phyloP scores from a whole-genome alignment of 2,888 invertebrate species.

The Sialis fuliginosa region DNA sequence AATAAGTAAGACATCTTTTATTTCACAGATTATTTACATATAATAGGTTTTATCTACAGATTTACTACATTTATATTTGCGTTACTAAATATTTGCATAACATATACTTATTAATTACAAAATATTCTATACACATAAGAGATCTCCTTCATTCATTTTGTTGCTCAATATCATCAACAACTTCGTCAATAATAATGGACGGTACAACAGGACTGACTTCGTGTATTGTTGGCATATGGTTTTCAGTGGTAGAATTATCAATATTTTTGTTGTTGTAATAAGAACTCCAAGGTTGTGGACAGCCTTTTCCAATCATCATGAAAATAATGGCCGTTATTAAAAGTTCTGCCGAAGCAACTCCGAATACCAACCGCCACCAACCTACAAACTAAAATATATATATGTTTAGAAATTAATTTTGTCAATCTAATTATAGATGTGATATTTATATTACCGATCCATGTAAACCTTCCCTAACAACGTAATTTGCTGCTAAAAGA shows the following conservation, averaged over 20 bases:
- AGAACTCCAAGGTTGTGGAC: slow-evolving; percentile 36
- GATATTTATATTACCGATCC: slow-evolving; percentile 25
- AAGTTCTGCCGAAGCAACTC: slow-evolving; percentile 35
- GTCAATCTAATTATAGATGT: not conserved
- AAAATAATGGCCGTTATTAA: slow-evolving; percentile 34
- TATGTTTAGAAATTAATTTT: not conserved
- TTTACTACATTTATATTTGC: no score
- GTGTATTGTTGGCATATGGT: not conserved
- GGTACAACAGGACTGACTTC: not conserved
- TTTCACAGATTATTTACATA: no score
- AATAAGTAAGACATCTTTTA: no score
- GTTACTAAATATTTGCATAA: no score
- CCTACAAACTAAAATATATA: slow-evolving; percentile 28
- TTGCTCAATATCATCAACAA: not conserved
- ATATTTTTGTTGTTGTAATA: slow-evolving; percentile 1
- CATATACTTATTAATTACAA: no score
- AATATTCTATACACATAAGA: no score
- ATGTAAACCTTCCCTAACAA: slow-evolving; percentile 36
- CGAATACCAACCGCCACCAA: slow-evolving; percentile 39
- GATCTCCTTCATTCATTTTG: not conserved
- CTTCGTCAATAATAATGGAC: not conserved
- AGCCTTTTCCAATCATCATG: slow-evolving; percentile 36
- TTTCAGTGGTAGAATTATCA: not conserved
- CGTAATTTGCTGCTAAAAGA: slow-evolving; percentile 34
- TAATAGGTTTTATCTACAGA: no score